Evolutionary conservation across 2,888 invertebrate species (phyloP).

Genomic region (Drosophila gaucha): DNA sequence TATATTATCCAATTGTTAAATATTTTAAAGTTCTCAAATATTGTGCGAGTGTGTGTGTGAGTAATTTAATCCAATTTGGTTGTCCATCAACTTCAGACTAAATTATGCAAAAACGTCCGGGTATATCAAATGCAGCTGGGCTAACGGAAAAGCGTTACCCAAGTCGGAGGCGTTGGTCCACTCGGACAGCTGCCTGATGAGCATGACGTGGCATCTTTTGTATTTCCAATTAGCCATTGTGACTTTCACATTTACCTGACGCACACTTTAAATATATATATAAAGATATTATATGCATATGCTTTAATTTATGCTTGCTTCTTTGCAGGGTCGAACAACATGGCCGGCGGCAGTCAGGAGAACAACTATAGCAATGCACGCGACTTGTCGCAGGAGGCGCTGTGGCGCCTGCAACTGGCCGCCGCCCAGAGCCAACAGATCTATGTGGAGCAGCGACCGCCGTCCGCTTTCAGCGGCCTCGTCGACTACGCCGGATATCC

Average conservation of each 20-base stretch:
- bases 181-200: slow-evolving; percentile 46
- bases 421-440: slow-evolving; percentile 74
- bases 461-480: slow-evolving; percentile 78
- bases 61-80: slow-evolving; percentile 24
- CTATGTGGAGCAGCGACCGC: slow-evolving; percentile 78
- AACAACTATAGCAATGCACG: slow-evolving; percentile 81
- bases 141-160: slow-evolving; percentile 4
- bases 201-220: slow-evolving; percentile 46
- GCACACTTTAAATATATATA: slow-evolving; percentile 6
- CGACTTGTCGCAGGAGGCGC: slow-evolving; percentile 78
- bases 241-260: slow-evolving; percentile 60
- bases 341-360: slow-evolving; percentile 66
- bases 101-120: slow-evolving; percentile 32
- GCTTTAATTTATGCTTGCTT: slow-evolving; percentile 12
- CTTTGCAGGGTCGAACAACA: slow-evolving; percentile 70
- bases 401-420: slow-evolving; percentile 80
- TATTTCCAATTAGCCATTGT: slow-evolving; percentile 62
- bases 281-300: neutral
- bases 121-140: slow-evolving; percentile 38
- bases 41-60: neutral
- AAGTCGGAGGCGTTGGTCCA: slow-evolving; percentile 29
- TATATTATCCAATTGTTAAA: neutral
- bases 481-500: slow-evolving; percentile 80
- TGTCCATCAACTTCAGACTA: slow-evolving; percentile 30
- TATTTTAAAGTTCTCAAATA: neutral